phyloP scores from a whole-genome alignment of 2,113 vertebrate genomes.

The Haplochromis burtoni region DNA sequence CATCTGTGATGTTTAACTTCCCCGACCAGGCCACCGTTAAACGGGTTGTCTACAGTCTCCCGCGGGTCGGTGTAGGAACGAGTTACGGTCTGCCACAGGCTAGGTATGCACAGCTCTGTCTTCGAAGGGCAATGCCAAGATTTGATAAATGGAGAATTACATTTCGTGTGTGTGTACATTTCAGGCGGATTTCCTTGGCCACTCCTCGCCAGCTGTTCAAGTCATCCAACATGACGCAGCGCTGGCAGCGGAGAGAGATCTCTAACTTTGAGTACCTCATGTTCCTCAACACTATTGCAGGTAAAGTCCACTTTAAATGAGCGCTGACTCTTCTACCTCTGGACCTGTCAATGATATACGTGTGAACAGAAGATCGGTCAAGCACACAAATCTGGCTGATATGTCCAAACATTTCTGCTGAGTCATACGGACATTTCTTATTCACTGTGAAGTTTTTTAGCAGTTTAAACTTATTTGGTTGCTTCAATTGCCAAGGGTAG shows the following conservation, averaged over 20 bases:
- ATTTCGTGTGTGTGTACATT: not conserved
- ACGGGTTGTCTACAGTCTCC: constrained; percentile 96
- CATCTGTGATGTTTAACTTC: constrained; percentile 99
- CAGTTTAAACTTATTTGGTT: not conserved
- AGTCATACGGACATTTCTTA: not conserved
- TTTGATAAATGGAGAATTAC: not conserved
- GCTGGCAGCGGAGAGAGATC: constrained; percentile 98
- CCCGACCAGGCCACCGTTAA: constrained; percentile 98
- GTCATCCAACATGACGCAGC: constrained; percentile 99
- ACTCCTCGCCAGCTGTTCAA: constrained; percentile 98
- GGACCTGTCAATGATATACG: rapidly evolving
- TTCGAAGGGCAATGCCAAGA: not conserved
- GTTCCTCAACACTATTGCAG: constrained; percentile 99
- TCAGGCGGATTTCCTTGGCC: constrained; percentile 93
- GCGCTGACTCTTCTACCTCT: not conserved
- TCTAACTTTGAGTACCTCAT: constrained; percentile 99
- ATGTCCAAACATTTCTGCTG: not conserved
- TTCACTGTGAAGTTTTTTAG: not conserved
- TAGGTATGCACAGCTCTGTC: constrained; percentile 70
- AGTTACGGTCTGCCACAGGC: constrained; percentile 98
- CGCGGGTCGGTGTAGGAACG: constrained; percentile 95
- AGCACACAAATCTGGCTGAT: not conserved
- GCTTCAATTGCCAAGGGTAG: not conserved
- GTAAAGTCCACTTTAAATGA: constrained; percentile 56
- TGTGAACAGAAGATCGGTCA: not conserved